Base-by-base conservation (phyloP, 2,113 vertebrate species). In the Heliornis fulica region DNA sequence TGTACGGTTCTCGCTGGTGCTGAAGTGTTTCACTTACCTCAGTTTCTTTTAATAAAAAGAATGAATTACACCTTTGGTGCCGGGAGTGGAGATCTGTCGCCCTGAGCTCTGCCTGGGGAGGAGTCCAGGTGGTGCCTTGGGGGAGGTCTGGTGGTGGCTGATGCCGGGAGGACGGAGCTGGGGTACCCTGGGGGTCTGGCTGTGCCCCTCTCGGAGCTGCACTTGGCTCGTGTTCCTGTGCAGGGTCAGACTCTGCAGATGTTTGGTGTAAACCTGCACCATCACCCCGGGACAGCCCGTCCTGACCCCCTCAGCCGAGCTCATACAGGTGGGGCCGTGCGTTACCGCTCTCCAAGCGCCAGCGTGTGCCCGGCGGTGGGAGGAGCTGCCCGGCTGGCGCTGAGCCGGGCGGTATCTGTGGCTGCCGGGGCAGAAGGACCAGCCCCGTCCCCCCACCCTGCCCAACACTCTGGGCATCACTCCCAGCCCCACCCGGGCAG, bases 41-140 rank as follows among this genome's bases (percentile, higher is more conserved):
- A 93, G 18, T 81, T 92, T 96, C 91, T 95, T 97, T 92, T 96
- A 94, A 96, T 95, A 91, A 97, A 97, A 94, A 84, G 71, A 93
- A 96, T 18, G 74, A 69, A 88, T 80, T 70, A 14, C 66, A 36
- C 14, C 60, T 59, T 43, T 75, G 65, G 5, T 11, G 88, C 57
- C 5, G 6, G 4, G 18, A 46, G 84, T 90, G 78, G 23, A 9
- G 23, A 8, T 96, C n/a, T 51, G 25, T 51, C 4, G 19, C 16
- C 20, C 69, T 3, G 11, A 10, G 68, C 20, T 3, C 2, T 22
- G 46, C 34, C 7, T 2, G 7, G 54, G 83, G 23, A 48, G 36
- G 57, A 17, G 20, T 21, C 36, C 5, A 8, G 5, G 31, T 2
- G 48, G 69, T 11, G 9, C 10, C 46, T 12, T 3, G 4, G n/a